Evolutionary conservation across 2,797 vertebrate species (phyloP), one percentile per base, ranked within the genome.

Genomic region (Crossoptilon crossoptilon): DNA sequence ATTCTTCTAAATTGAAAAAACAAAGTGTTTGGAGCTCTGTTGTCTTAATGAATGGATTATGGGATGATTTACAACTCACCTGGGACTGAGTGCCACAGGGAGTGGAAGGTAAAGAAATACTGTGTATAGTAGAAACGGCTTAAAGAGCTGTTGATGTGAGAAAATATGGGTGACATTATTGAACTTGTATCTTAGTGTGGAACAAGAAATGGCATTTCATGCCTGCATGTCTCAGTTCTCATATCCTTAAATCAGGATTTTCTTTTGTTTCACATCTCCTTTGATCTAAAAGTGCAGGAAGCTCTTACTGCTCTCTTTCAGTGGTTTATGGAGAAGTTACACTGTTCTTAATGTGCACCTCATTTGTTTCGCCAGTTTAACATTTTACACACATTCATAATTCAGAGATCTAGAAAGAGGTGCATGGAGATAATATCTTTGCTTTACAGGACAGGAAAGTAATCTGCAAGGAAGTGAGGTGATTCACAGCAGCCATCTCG

Each of bases 11-110:
- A 79, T 3, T 73, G 71, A 88, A 64, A 82, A 90, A 95, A 90
- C 27, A 73, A 84, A 87, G n/a, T 49, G 19, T 62, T 90, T 10
- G 24, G 53, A 86, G 27, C 22, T 60, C 46, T 62, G 7, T 93
- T 92, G 93, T 66, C 70, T 88, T 87, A 87, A 89, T 83, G 86
- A 88, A 93, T 88, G 68, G 67, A 88, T 84, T 82, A 77, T 78
- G 41, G 64, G 37, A 63, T 86, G 62, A 91, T 89, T 89, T 92
- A 62, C 56, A 66, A 90, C 79, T 58, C 75, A 85, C 48, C 59
- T 87, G 73, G 46, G 31, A 84, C 59, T 9, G 19, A 81, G 73
- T 60, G n/a, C 23, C 37, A 87, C 0, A 0, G 12, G 0, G 5
- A 84, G n/a, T 46, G 14, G 46, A 92, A 92, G 33, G 33, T 9